Conservation (phyloP, 1,140 invertebrate species). For the Gonioctena quinquepunctata region DNA sequence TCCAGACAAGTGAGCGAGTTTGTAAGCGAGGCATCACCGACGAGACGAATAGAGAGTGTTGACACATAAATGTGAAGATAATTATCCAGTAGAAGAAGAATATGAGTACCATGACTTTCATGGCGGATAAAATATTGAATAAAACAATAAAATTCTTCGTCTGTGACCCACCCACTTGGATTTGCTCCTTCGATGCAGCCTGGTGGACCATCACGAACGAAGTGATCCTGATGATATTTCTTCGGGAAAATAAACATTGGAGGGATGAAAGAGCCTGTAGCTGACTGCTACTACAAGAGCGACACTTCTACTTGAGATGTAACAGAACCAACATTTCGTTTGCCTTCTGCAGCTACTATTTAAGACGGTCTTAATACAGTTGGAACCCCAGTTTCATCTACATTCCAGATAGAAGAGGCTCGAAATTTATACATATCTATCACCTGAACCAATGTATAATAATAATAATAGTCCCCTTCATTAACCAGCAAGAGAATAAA, state of each 20-base stretch:
- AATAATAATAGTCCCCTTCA: not conserved
- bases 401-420: constrained; percentile 3
- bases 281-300: constrained; percentile 26
- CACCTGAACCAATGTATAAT: not conserved
- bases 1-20: too few species aligned
- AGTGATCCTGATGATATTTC: constrained; percentile 29
- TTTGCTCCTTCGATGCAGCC: not conserved
- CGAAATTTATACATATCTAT: not conserved
- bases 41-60: not conserved
- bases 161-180: constrained; percentile 6
- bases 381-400: constrained; percentile 7
- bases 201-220: constrained; percentile 16
- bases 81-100: not conserved
- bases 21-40: too few species aligned
- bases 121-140: not conserved
- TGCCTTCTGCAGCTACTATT: not conserved
- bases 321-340: not conserved
- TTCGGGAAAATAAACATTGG: constrained; percentile 37
- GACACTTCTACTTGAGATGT: constrained; percentile 1
- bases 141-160: constrained; percentile 1
- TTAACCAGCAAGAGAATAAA: too few species aligned
- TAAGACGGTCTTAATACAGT: not conserved
- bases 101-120: not conserved
- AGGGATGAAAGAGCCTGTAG: constrained; percentile 41
- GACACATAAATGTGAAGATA: not conserved